Percentiles rank a stretch among this genome's conserved stretches.
These are phyloP conservation scores for Drosophila acutilabella DNA, from an alignment of 2,888 invertebrate species.

Conservation along the genomic window DNA sequence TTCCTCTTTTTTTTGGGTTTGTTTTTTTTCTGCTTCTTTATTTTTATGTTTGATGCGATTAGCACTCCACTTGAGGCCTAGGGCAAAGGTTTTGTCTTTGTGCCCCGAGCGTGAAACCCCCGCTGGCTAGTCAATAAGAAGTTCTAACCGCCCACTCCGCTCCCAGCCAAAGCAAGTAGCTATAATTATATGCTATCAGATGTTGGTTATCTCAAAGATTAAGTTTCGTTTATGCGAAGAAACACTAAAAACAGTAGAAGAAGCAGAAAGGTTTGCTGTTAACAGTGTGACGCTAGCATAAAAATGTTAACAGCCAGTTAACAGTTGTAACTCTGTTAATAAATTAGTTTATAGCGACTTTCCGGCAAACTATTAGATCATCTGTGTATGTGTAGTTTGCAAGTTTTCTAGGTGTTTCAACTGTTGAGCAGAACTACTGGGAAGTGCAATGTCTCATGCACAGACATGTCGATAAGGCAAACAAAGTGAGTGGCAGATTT, in stretches of 20 bases:
- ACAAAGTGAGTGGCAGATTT: constrained; percentile 41
- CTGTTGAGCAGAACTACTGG: constrained; percentile 28
- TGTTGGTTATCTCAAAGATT: constrained; percentile 40
- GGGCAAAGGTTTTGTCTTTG: constrained; percentile 51
- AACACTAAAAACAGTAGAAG: not conserved
- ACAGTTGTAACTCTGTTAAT: not conserved
- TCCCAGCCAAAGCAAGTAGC: not conserved
- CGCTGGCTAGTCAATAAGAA: constrained; percentile 23
- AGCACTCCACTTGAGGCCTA: constrained; percentile 40
- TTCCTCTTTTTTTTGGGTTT: constrained; percentile 6
- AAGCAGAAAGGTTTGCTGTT: not conserved
- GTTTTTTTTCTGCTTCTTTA: not conserved
- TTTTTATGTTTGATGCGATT: constrained; percentile 19
- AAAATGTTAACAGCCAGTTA: not conserved
- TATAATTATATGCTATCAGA: constrained; percentile 31
- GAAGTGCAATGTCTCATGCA: constrained; percentile 55
- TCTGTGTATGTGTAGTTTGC: not conserved
- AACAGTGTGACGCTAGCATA: constrained; percentile 1
- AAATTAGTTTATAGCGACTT: not conserved
- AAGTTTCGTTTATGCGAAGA: constrained; percentile 8
- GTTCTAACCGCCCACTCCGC: not conserved
- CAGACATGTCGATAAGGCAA: constrained; percentile 42
- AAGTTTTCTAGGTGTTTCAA: constrained; percentile 40
- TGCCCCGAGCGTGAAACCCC: constrained; percentile 20
- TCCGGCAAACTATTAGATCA: constrained; percentile 5